These are phyloP conservation scores for Aphis craccivora DNA, from an alignment of 1,140 invertebrate genomes.

Conservation along the genomic window DNA sequence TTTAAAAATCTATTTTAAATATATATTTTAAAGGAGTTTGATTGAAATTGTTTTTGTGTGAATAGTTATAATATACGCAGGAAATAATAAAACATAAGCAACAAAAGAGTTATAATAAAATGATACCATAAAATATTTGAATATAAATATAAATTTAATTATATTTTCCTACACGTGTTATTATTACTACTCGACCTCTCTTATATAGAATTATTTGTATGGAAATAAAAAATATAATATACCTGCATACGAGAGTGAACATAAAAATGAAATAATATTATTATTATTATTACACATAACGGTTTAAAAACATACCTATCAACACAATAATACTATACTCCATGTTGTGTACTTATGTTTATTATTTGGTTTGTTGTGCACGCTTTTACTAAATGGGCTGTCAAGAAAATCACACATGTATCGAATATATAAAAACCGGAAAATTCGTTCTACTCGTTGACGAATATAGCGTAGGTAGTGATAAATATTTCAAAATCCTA, in stretches of 20 bases:
- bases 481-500: neutral
- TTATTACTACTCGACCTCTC: neutral
- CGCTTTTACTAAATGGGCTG: neutral
- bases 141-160: neutral
- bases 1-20: neutral
- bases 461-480: neutral
- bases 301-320: neutral
- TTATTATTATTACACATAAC: neutral
- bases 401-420: neutral
- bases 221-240: neutral
- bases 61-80: neutral
- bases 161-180: neutral
- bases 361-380: neutral
- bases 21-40: neutral
- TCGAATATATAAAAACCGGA: neutral
- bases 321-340: neutral
- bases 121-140: slow-evolving; percentile 14
- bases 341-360: neutral
- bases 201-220: neutral
- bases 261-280: neutral
- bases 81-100: slow-evolving; percentile 13
- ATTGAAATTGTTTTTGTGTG: neutral
- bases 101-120: neutral
- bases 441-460: neutral
- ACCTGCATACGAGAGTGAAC: neutral